These are phyloP conservation scores for Mormyrops boulengeri DNA, from an alignment of 2,797 vertebrate species.

Conservation along the genomic window DNA sequence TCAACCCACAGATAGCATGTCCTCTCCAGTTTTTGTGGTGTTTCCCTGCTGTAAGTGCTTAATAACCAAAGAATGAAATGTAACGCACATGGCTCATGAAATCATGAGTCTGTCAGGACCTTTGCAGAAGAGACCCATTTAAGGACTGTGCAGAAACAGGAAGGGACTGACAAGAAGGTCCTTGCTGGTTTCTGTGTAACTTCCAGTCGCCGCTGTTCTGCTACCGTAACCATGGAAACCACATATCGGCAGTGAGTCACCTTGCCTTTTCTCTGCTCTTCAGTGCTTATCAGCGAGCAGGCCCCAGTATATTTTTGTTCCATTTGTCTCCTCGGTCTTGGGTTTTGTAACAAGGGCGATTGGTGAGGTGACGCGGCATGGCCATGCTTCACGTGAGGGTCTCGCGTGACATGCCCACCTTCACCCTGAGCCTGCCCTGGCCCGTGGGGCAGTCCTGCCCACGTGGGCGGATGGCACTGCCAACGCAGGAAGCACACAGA, in stretches of 20 bases:
- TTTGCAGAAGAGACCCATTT: not conserved
- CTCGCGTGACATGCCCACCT: conserved; percentile 36
- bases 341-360: conserved; percentile 25
- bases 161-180: conserved; percentile 20
- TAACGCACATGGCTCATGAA: not conserved
- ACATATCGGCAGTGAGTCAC: conserved; percentile 27
- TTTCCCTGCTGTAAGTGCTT: not conserved
- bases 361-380: conserved; percentile 40
- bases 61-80: not conserved
- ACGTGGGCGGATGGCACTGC: conserved; percentile 11
- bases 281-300: conserved; percentile 17
- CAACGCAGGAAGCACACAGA: conserved; percentile 19
- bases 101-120: conserved; percentile 15
- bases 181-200: not conserved
- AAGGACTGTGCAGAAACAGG: conserved; percentile 12
- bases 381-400: conserved; percentile 43
- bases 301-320: conserved; percentile 22
- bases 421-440: conserved; percentile 27
- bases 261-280: conserved; percentile 17
- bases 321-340: conserved; percentile 33
- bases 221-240: conserved; percentile 23
- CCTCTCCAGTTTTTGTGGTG: not conserved
- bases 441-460: conserved; percentile 27
- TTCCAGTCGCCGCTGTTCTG: conserved; percentile 28
- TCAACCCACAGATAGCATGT: not conserved